phyloP scores from a whole-genome alignment of 1,140 invertebrate genomes.

The Andrena cerasifolii region DNA sequence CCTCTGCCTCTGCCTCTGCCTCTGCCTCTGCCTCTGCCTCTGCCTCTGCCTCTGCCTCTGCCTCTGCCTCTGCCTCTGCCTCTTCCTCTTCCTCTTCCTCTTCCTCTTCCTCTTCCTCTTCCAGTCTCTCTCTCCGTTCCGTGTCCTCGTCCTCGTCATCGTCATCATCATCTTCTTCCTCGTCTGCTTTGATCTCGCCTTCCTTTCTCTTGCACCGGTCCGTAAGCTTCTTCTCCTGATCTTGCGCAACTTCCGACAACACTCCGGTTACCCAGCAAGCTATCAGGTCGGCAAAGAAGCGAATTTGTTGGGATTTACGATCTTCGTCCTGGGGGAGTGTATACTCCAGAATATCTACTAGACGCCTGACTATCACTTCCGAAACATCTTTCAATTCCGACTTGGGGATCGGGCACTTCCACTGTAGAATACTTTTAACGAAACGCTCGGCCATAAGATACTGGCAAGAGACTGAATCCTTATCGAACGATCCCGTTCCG shows the following conservation, averaged over 20 bases:
- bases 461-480: constrained; percentile 69
- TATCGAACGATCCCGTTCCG: constrained; percentile 47
- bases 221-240: constrained; percentile 57
- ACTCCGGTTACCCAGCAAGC: constrained; percentile 77
- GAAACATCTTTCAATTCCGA: constrained; percentile 75
- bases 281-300: constrained; percentile 72
- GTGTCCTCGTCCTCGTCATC: constrained; percentile 12
- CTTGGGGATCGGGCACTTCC: constrained; percentile 63
- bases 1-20: constrained; percentile 9
- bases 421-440: constrained; percentile 73
- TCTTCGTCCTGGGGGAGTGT: constrained; percentile 56
- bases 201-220: constrained; percentile 56
- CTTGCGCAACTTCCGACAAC: constrained; percentile 69
- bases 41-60: constrained; percentile 1
- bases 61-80: not conserved
- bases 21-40: constrained; percentile 13
- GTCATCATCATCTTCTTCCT: constrained; percentile 16
- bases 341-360: constrained; percentile 68
- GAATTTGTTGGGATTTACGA: constrained; percentile 75
- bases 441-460: constrained; percentile 75
- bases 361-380: constrained; percentile 69
- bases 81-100: not conserved
- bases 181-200: constrained; percentile 39
- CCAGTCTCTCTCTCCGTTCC: not conserved
- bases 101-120: not conserved